Base-by-base conservation (phyloP, 2,797 vertebrate genomes). In the Rhinatrema bivittatum region DNA sequence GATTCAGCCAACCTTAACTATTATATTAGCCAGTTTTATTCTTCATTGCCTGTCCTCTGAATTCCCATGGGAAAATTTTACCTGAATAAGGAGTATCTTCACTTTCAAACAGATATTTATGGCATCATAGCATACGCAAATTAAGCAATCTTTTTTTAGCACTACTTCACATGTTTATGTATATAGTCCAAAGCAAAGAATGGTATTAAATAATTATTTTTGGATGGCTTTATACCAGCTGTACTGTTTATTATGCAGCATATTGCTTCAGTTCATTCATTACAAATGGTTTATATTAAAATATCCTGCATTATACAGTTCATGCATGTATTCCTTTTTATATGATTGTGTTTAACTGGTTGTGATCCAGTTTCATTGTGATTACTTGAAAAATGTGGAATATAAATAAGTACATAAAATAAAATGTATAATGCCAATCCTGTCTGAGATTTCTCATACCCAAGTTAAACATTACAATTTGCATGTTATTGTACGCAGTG, bases 21-120 rank as follows among this genome's bases (percentile, higher is more conserved):
- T 56, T 50, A 46, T 30, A 39, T 60, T 61, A 70, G 41, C 53
- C 48, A 41, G 42, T 57, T 73, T 66, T 50, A 36, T 61, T 68
- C 61, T 53, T 55, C 33, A 9, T 46, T 61, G 33, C 41, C 56
- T 59, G 58, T 38, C 52, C 44, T 41, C 58, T 53, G 16, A 5
- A 10, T 36, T 64, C 51, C 53, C 33, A 20, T 2, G 42, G 25
- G 51, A 53, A 46, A 53, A 47, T 53, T 26, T 5, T 50, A 48
- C 42, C 42, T 27, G 36, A 45, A 33, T 51, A 50, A 62, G 41
- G 47, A 67, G 36, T 35, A 29, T 46, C 42, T 55, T 9, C 23
- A 29, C 2, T 3, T 60, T 32, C 23, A 32, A 5, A 19, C 25
- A 18, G 43, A 44, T 71, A 17, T 50, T 42, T 18, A 30, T 42